Evolutionary conservation across 2,113 vertebrate species (phyloP), one percentile per base, ranked within the genome.

Genomic region (Haplochromis burtoni): DNA sequence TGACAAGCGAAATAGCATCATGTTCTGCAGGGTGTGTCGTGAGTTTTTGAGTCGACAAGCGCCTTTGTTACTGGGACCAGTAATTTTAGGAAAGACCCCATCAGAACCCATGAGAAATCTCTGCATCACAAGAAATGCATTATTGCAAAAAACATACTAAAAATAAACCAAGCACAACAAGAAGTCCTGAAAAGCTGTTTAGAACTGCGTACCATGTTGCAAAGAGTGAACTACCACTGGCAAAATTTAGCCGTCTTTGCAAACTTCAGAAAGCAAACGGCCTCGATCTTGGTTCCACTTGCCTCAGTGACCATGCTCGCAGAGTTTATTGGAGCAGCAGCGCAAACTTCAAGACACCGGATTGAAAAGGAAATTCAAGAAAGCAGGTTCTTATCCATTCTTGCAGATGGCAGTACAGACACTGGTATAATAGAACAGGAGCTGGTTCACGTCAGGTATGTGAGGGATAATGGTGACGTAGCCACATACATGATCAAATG

Each of bases 221-320:
- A 24, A 51, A 51, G 53, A 55, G 21, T 55, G 53, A 55, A 55
- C 53, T 0, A 7, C 0, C 53, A 24, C 21, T 55, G 53, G 53
- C 53, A 24, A 12, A 55, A 24, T 55, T 24, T 55, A 13, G 53
- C 21, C 1, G 21, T 55, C 53, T 55, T 55, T 55, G 53, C 11
- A 55, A 55, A 55, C 21, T 24, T 55, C 21, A 7, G 6, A 24
- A 55, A 13, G 21, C 21, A 55, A 24, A 55, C 12, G 53, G 21
- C 21, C 2, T 55, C 0, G 2, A 7, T 13, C 11, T 24, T 1
- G 21, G 21, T 24, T 1, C 53, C 53, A 3, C 53, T 55, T 7
- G 0, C 21, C 53, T 55, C 53, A 4, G 4, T 24, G 53, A 24
- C 0, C 11, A 0, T 0, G 21, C 11, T 0, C 13, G 53, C 53